phyloP scores from a whole-genome alignment of 2,113 vertebrate genomes.

The Myodes glareolus region DNA sequence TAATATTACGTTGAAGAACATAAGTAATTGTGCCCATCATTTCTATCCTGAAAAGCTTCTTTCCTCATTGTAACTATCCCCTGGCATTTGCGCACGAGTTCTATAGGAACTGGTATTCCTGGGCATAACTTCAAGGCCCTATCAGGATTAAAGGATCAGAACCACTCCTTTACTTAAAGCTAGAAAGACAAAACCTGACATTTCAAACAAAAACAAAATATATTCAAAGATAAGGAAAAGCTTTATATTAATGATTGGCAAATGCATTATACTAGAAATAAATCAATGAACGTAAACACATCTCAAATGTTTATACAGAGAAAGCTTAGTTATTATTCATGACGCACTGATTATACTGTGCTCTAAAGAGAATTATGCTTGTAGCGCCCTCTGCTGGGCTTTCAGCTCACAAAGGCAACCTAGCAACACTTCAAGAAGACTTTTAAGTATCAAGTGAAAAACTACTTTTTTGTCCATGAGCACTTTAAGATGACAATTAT shows the following conservation, averaged over 20 bases:
- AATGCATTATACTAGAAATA: constrained; percentile 21
- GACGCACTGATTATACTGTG: background rate
- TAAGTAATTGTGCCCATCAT: background rate
- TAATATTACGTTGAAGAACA: constrained; percentile 8
- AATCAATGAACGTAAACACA: background rate
- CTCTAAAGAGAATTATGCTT: constrained; percentile 78
- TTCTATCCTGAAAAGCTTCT: background rate
- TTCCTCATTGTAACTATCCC: constrained; percentile 5
- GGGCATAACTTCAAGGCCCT: background rate
- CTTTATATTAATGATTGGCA: background rate
- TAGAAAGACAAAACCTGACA: constrained; percentile 28
- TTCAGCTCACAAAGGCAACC: constrained; percentile 36
- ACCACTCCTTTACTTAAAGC: constrained; percentile 34
- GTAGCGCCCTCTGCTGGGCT: constrained; percentile 87
- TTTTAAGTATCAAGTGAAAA: constrained; percentile 20
- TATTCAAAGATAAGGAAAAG: constrained; percentile 19
- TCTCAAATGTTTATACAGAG: constrained; percentile 15
- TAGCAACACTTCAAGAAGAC: background rate
- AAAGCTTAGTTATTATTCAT: constrained; percentile 38
- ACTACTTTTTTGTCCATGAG: constrained; percentile 1
- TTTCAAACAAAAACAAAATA: constrained; percentile 36
- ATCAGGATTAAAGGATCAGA: constrained; percentile 14
- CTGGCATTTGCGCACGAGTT: background rate
- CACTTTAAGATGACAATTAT: background rate
- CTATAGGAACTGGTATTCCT: constrained; percentile 5